Percentiles rank a stretch among this genome's conserved stretches.
Evolutionary conservation across 2,888 invertebrate genomes (phyloP).

Genomic region (Drosophila tripunctata): DNA sequence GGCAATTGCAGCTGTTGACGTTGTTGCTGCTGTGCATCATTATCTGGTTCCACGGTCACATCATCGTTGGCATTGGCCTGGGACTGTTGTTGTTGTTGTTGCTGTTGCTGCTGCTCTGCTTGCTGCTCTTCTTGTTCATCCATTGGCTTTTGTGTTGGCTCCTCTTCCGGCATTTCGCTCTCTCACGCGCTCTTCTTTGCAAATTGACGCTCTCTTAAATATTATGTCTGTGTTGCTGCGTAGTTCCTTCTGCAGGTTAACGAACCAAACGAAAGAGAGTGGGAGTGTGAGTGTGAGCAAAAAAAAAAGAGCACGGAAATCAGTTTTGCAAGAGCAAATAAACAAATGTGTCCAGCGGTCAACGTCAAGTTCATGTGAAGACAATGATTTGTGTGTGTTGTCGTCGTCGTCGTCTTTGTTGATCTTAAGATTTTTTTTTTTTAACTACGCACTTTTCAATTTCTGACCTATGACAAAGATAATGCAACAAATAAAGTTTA

Average conservation of each 20-base stretch:
- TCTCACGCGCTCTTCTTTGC: background rate
- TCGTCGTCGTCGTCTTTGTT: slow-evolving; percentile 29
- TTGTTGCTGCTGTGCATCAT: slow-evolving; percentile 17
- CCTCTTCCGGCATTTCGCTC: slow-evolving; percentile 68
- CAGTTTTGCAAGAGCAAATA: slow-evolving; percentile 39
- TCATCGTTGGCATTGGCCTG: slow-evolving; percentile 15
- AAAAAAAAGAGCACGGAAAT: slow-evolving; percentile 11
- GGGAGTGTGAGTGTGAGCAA: too few relatives aligned
- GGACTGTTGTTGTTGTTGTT: background rate
- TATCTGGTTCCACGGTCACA: slow-evolving; percentile 22
- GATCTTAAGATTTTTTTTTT: slow-evolving; percentile 29
- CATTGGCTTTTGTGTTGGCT: slow-evolving; percentile 64
- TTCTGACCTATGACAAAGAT: slow-evolving; percentile 57
- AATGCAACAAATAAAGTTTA: slow-evolving; percentile 12
- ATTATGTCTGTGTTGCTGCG: slow-evolving; percentile 49
- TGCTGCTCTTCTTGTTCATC: slow-evolving; percentile 57
- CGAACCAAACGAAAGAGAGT: slow-evolving; percentile 68
- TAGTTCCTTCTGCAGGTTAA: slow-evolving; percentile 67
- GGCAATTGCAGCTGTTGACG: slow-evolving; percentile 18
- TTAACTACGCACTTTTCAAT: slow-evolving; percentile 62
- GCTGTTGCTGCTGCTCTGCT: slow-evolving; percentile 22
- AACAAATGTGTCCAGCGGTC: slow-evolving; percentile 76
- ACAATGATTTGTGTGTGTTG: slow-evolving; percentile 56
- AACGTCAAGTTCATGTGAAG: slow-evolving; percentile 74
- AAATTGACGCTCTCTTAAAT: slow-evolving; percentile 31